Evolutionary conservation across 2,888 invertebrate genomes (phyloP).

Genomic region (Dendrolimus pini): DNA sequence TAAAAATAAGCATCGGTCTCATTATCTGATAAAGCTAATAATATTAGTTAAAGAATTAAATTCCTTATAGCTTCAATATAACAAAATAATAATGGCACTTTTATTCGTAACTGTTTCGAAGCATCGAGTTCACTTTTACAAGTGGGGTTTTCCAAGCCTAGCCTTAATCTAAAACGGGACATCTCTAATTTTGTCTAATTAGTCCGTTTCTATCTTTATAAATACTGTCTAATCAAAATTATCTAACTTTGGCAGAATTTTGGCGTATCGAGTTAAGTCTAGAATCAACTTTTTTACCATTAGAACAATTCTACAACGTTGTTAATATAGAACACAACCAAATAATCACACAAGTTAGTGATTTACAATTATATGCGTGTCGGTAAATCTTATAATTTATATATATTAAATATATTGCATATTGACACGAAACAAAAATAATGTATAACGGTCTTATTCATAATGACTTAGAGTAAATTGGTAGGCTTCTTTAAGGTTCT

Average conservation of each 20-base stretch:
- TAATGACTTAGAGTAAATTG: no score
- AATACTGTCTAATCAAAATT: slow-evolving; percentile 28
- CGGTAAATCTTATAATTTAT: slow-evolving; percentile 18
- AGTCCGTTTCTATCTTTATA: slow-evolving; percentile 18
- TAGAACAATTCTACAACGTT: slow-evolving; percentile 49
- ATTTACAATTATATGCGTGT: slow-evolving; percentile 31
- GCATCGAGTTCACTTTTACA: slow-evolving; percentile 13
- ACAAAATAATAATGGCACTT: slow-evolving; percentile 31
- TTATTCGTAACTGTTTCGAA: slow-evolving; percentile 22
- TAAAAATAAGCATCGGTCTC: slow-evolving; percentile 7
- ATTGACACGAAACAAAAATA: slow-evolving; percentile 24
- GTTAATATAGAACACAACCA: slow-evolving; percentile 69
- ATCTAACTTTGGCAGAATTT: slow-evolving; percentile 42
- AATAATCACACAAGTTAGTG: slow-evolving; percentile 69
- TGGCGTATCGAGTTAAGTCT: slow-evolving; percentile 41
- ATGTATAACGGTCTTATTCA: slow-evolving; percentile 3
- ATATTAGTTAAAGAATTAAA: slow-evolving; percentile 9
- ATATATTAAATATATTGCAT: slow-evolving; percentile 17
- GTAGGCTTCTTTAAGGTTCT: no score
- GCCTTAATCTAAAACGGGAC: slow-evolving; percentile 43
- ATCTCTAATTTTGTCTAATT: slow-evolving; percentile 27
- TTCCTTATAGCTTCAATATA: slow-evolving; percentile 18
- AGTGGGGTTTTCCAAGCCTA: slow-evolving; percentile 37
- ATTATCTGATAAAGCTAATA: slow-evolving; percentile 13
- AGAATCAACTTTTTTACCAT: slow-evolving; percentile 27